These are phyloP conservation scores for Tridacna gigas DNA, from an alignment of 2,888 invertebrate genomes.

Conservation along the genomic window DNA sequence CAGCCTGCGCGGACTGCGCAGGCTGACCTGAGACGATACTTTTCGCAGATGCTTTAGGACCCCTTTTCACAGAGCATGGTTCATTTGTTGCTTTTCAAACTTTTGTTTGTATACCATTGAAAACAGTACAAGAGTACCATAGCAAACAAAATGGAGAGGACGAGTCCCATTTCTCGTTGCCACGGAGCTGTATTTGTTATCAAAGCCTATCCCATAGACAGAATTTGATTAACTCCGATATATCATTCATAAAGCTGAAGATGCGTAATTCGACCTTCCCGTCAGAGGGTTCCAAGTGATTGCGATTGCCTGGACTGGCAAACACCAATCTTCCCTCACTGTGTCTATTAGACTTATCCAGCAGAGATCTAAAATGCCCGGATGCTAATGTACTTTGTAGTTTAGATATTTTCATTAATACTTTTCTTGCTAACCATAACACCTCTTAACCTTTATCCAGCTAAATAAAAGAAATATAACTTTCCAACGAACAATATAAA, in stretches of 20 bases:
- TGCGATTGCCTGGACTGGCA: neutral
- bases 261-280: conserved; percentile 19
- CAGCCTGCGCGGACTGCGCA: too few species aligned
- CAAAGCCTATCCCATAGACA: conserved; percentile 24
- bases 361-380: neutral
- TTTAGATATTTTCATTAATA: neutral
- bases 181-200: conserved; percentile 1
- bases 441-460: too few species aligned
- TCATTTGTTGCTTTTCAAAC: too few species aligned
- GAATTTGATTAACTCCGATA: conserved; percentile 26
- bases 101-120: too few species aligned
- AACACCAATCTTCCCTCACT: neutral
- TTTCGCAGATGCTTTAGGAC: too few species aligned
- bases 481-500: too few species aligned
- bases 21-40: too few species aligned
- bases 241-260: conserved; percentile 20
- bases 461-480: too few species aligned
- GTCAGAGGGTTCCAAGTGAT: conserved; percentile 9
- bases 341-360: neutral
- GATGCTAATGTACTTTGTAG: neutral
- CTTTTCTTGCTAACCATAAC: too few species aligned
- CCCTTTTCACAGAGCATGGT: too few species aligned
- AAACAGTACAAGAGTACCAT: neutral
- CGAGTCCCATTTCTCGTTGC: neutral
- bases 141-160: neutral